Base-by-base conservation (phyloP, 2,797 vertebrate species). In the Pagetopsis macropterus region DNA sequence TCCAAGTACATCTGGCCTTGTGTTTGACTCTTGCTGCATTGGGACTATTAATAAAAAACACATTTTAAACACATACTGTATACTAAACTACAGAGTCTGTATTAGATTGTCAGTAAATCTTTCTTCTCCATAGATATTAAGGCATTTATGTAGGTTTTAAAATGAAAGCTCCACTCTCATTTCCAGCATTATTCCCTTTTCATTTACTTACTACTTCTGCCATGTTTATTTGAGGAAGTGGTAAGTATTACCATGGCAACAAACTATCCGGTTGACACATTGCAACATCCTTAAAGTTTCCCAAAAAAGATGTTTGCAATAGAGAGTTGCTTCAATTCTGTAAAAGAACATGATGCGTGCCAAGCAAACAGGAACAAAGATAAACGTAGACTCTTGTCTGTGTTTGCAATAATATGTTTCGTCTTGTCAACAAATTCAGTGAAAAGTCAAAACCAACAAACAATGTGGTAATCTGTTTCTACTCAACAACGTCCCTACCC, bases 151-250 rank as follows among this genome's bases (percentile, higher is more conserved):
- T 27, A 9, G n/a, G 23, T 69, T 59, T 49, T 49, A 12, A 49
- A 3, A 10, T 31, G n/a, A 17, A 27, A 54, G 41, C 9, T 11
- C 5, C 10, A 61, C 43, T 54, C 16, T 41, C 49, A 41, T 37
- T 55, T 45, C 41, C 23, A 45, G 41, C 21, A 50, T 17, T 41
- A 57, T 57, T 45, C 13, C 58, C 5, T 13, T 21, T 10, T 5
- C 57, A 49, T 54, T 12, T 55, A 17, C n/a, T 14, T 44, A 17
- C 37, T 19, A 15, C 52, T 19, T 57, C 41, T 76, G n/a, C 15
- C 33, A 69, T 19, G 10, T 13, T n/a, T 63, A 65, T 76, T 72
- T 55, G 33, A 72, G 70, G 70, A 81, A 70, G 50, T 61, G 40
- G 59, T 15, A 7, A 16, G 5, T 44, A 48, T 72, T 55, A 46